Conservation (phyloP, 2,797 vertebrate species). For the Hyperoplus lanceolatus region DNA sequence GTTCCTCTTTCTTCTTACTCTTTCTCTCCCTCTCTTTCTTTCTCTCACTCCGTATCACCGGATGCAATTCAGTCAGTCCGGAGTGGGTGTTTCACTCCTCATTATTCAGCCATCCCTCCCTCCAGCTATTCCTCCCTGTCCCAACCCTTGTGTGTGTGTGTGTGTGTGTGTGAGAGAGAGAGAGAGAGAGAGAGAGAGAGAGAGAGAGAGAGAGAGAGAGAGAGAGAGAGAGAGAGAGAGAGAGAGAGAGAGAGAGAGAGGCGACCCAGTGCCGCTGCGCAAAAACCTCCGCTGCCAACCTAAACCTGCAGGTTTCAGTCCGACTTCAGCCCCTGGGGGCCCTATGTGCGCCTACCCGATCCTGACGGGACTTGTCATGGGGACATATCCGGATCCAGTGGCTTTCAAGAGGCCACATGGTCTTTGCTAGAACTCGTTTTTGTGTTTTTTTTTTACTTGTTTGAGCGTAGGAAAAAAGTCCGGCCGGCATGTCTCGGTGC, state of each 20-base stretch:
- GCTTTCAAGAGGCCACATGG: constrained; percentile 39
- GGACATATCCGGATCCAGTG: constrained; percentile 33
- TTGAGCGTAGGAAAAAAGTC: constrained; percentile 20
- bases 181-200: constrained; percentile 21
- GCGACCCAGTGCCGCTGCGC: constrained; percentile 58
- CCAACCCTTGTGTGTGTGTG: constrained; percentile 59
- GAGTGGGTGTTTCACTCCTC: constrained; percentile 82
- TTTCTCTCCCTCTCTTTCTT: constrained; percentile 44
- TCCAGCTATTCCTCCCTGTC: constrained; percentile 77
- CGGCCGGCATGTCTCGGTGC: constrained; percentile 33
- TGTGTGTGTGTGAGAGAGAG: constrained; percentile 31
- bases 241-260: constrained; percentile 7
- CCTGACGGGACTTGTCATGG: constrained; percentile 34
- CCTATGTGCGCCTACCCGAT: constrained; percentile 38
- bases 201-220: constrained; percentile 37
- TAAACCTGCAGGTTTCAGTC: constrained; percentile 51
- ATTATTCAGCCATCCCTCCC: constrained; percentile 82
- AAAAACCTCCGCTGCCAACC: constrained; percentile 50
- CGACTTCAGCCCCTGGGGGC: constrained; percentile 43
- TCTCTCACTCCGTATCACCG: constrained; percentile 66
- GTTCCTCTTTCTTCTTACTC: constrained; percentile 43
- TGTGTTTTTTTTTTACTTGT: constrained; percentile 22
- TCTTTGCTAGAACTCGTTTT: constrained; percentile 9
- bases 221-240: constrained; percentile 29
- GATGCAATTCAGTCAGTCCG: constrained; percentile 71